A percentile compares a stretch with the other conserved stretches of the same genome.
Evolutionary conservation across 1,140 invertebrate genomes (phyloP).

Genomic region (Berghia stephanieae): DNA sequence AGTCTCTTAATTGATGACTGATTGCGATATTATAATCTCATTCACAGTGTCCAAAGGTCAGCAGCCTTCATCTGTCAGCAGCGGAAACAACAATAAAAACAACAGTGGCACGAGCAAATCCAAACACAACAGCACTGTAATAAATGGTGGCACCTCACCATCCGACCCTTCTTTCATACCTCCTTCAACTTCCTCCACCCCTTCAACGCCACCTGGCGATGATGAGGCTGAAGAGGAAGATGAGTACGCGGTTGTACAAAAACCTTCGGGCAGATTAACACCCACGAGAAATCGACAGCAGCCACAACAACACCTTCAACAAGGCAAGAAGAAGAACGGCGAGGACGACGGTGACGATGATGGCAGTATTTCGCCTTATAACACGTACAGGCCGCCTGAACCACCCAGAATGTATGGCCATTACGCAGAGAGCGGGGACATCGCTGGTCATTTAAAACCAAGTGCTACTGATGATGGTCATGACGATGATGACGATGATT

Average conservation of each 20-base stretch:
- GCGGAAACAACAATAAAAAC: no score
- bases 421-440: constrained; percentile 2
- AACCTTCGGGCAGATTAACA: background rate
- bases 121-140: no score
- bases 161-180: background rate
- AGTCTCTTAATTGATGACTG: no score
- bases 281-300: no score
- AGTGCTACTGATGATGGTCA: background rate
- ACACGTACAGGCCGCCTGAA: constrained; percentile 29
- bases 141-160: no score
- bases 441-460: background rate
- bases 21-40: no score
- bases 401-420: constrained; percentile 35
- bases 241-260: constrained; percentile 41
- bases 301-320: no score
- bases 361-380: constrained; percentile 2
- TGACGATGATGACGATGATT: no score
- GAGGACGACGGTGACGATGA: background rate
- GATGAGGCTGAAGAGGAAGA: constrained; percentile 8
- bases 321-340: background rate
- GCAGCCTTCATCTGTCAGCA: no score
- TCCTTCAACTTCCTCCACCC: background rate
- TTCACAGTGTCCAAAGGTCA: no score
- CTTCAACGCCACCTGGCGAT: background rate
- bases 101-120: no score